Evolutionary conservation across 2,113 vertebrate genomes (phyloP), one percentile per base, ranked within the genome.

Genomic region (Callithrix jacchus): DNA sequence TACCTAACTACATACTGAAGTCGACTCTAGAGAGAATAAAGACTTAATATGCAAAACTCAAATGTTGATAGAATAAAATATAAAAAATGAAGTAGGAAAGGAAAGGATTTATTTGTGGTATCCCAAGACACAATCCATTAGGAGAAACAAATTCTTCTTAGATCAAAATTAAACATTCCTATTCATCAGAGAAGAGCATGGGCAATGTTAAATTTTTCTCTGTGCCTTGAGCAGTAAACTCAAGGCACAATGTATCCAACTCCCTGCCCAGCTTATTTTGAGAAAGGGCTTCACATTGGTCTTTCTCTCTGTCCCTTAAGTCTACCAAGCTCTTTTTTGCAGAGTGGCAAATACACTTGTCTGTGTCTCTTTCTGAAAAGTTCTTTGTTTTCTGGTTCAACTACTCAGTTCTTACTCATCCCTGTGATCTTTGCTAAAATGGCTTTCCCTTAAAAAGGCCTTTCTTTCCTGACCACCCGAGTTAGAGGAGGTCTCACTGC

Each of bases 71-170:
- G 49, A 88, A 49, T 9, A 93, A 45, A 93, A 76, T 45, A 35
- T 27, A 70, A 77, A 93, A 30, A 66, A 49, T 73, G 35, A 86
- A 86, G 73, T 58, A 64, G 18, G 25, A 7, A 30, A 77, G 25
- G 54, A 49, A 92, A 68, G 7, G 10, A 61, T 82, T 87, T 90
- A 45, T 56, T 96, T 30, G 71, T 40, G 54, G 83, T 79, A 61
- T 54, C n/a, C 61, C n/a, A 68, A 95, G 86, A 68, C 12, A 54
- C 45, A 8, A 73, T 45, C 45, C 21, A 45, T 87, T 91, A 80
- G 79, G 13, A 77, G 66, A 89, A 92, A 74, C 37, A 89, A 92
- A 23, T 35, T 47, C 70, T 93, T 93, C 54, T 86, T 93, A 47
- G 20, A 85, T 64, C 42, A 86, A 86, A 81, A 47, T 70, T 18